Evolutionary conservation across 1,140 invertebrate genomes (phyloP).

Genomic region (Nasonia giraulti): DNA sequence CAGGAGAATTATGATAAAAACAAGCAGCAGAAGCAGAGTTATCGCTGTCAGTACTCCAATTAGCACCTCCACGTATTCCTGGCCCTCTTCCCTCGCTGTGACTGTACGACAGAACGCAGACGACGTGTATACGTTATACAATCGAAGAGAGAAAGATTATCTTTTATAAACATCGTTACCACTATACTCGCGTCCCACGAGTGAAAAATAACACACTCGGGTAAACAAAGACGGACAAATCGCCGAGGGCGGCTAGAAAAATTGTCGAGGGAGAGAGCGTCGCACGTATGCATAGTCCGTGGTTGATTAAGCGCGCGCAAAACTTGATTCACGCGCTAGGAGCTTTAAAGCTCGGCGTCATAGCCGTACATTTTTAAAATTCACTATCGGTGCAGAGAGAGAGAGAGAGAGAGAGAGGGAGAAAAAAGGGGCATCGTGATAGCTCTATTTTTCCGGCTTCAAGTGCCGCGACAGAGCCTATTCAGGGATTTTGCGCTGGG

Average conservation of each 20-base stretch:
- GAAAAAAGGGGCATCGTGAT: too few species aligned
- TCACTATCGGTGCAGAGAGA: neutral
- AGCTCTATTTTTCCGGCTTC: too few species aligned
- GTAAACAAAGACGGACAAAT: conserved; percentile 38
- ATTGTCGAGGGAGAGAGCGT: conserved; percentile 47
- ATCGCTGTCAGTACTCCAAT: conserved; percentile 84
- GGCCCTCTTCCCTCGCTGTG: conserved; percentile 77
- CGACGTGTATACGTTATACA: too few species aligned
- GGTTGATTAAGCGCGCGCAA: conserved; percentile 53
- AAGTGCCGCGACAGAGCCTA: neutral
- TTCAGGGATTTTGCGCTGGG: neutral
- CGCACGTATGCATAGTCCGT: neutral
- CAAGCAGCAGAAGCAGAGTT: conserved; percentile 79
- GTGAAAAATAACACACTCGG: conserved; percentile 13
- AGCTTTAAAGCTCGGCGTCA: too few species aligned
- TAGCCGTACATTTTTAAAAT: neutral
- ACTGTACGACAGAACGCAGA: conserved; percentile 67
- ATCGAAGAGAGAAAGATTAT: too few species aligned
- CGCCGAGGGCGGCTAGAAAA: conserved; percentile 44
- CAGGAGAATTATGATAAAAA: conserved; percentile 81
- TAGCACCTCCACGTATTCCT: conserved; percentile 82
- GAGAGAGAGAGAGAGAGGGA: too few species aligned
- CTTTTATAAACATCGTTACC: too few species aligned
- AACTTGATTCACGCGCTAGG: conserved; percentile 52
- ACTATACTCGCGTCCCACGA: neutral